Conservation (phyloP, 2,113 vertebrate species). For the Empidonax traillii region DNA sequence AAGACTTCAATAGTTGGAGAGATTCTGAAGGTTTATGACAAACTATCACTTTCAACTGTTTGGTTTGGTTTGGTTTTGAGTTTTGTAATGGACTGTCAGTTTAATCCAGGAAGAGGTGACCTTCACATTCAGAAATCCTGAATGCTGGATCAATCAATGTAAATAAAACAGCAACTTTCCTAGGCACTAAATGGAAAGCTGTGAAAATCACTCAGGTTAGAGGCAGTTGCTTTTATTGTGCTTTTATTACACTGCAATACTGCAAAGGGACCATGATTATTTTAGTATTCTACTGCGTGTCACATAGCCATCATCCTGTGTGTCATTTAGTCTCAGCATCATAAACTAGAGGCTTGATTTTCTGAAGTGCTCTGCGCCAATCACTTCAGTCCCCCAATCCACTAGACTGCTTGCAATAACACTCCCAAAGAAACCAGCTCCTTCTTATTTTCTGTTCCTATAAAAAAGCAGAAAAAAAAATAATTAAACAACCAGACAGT, state of each 20-base stretch:
- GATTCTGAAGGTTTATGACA: neutral
- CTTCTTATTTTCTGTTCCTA: neutral
- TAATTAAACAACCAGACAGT: neutral
- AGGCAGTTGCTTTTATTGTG: neutral
- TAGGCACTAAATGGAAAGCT: neutral
- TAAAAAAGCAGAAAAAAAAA: neutral
- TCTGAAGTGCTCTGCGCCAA: neutral
- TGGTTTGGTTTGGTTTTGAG: neutral
- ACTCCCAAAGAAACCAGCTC: neutral
- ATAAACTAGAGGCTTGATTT: neutral
- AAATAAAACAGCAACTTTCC: neutral
- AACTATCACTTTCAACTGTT: neutral
- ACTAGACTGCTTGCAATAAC: neutral
- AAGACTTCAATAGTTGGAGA: neutral
- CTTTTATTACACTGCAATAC: neutral
- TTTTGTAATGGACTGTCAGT: neutral
- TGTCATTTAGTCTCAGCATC: neutral
- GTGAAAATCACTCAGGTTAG: neutral
- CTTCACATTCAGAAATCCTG: neutral
- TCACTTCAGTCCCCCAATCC: neutral
- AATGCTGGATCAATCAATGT: neutral
- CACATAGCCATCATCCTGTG: neutral
- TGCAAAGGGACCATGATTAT: neutral
- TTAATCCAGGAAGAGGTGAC: neutral
- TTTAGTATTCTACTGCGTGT: constrained; percentile 7